Base-by-base conservation (phyloP, 30 jellyfish, hydroid and myxozoan genomes). In the Turritopsis dohrnii region DNA sequence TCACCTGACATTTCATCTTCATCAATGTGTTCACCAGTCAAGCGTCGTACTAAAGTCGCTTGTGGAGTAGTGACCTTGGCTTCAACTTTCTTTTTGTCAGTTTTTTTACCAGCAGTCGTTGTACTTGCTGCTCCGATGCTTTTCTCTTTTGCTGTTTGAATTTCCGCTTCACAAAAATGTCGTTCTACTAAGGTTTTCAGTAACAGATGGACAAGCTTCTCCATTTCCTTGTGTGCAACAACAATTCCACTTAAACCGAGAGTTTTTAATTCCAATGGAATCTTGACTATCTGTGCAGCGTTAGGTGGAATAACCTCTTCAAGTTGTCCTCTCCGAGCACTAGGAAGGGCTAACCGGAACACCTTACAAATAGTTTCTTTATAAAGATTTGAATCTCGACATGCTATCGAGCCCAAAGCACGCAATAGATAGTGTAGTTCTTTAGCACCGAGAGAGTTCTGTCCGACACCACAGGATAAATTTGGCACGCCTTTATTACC, bases 391-490 rank as follows among this genome's bases (percentile, higher is more conserved):
- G 96, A 89, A 85, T 84, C 76, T 20, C 97, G 81, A 73, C 97
- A 92, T 7, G 96, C 96, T 53, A 94, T 94, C 0, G 97, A 96
- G 23, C 96, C 96, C 53, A 92, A 83, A 0, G 96, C 88, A 29
- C 97, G 88, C 81, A 92, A 66, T 5, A 92, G 88, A 28, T 85
- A 92, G 71, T 92, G 96, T 79, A 92, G 87, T 80, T 92, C 97
- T 66, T 83, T 85, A 0, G 96, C 96, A 8, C 97, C 97, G 17
- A 92, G 80, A 5, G 97, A 92, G 53, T 81, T 92, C 85, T 88
- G 94, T 7, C 97, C 97, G 7, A 91, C 97, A 7, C 97, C 97
- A 74, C 96, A 87, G 41, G 85, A 79, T 5, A 84, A 66, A 71
- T 84, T 92, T 30, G 96, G 96, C 52, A 87, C 90, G 52, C 97